A percentile compares a stretch with the other conserved stretches of the same genome.
Conservation (phyloP, 2,888 invertebrate genomes). For the Lacanobia wlatinum region DNA sequence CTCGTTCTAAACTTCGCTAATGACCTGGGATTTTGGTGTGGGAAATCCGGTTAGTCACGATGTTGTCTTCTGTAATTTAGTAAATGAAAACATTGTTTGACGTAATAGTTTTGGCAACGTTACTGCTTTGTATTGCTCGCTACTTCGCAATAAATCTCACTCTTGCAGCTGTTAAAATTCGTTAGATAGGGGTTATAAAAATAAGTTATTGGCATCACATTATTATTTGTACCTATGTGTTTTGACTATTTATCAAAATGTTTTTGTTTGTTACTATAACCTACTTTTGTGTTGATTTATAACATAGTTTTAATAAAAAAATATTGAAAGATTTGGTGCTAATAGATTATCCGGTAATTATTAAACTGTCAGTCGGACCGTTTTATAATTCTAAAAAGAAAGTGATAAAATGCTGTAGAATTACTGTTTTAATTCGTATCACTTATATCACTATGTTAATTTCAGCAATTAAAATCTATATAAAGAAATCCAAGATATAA, state of each 20-base stretch:
- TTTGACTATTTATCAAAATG: slow-evolving; percentile 42
- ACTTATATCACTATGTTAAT: slow-evolving; percentile 28
- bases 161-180: slow-evolving; percentile 42
- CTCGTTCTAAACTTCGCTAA: slow-evolving; percentile 61
- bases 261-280: slow-evolving; percentile 22
- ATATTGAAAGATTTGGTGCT: slow-evolving; percentile 5
- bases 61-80: slow-evolving; percentile 53
- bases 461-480: slow-evolving; percentile 35
- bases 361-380: slow-evolving; percentile 13
- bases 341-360: slow-evolving; percentile 33
- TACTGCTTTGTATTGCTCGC: slow-evolving; percentile 48
- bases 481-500: background rate
- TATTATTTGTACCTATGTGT: slow-evolving; percentile 20
- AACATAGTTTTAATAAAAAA: slow-evolving; percentile 26
- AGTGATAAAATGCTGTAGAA: slow-evolving; percentile 13
- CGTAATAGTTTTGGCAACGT: slow-evolving; percentile 67
- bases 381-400: slow-evolving; percentile 29
- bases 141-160: slow-evolving; percentile 50
- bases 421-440: slow-evolving; percentile 9
- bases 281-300: slow-evolving; percentile 34
- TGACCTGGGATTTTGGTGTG: slow-evolving; percentile 54
- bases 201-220: slow-evolving; percentile 31
- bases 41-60: slow-evolving; percentile 71
- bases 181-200: slow-evolving; percentile 34
- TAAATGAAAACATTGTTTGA: slow-evolving; percentile 64